Evolutionary conservation across 2,113 vertebrate species (phyloP).

Genomic region (Thunnus maccoyii): DNA sequence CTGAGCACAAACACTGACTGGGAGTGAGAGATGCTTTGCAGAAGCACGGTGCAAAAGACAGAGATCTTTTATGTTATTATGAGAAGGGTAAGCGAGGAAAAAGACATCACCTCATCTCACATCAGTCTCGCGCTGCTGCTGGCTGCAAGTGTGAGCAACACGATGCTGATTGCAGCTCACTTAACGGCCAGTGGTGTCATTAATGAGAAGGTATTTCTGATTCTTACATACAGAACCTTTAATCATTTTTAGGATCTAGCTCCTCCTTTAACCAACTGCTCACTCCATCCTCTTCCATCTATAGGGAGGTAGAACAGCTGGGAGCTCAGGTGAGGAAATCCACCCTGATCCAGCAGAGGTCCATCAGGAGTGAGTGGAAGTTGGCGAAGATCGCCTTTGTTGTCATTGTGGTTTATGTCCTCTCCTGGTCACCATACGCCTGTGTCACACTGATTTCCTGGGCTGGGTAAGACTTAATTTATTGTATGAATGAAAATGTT

Average conservation of each 20-base stretch:
- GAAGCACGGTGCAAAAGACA: too few species aligned
- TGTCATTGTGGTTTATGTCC: slow-evolving; percentile 90
- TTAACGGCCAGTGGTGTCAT: too few species aligned
- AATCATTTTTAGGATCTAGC: not conserved
- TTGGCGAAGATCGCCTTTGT: slow-evolving; percentile 93
- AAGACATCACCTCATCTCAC: too few species aligned
- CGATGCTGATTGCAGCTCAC: too few species aligned
- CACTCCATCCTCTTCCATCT: not conserved
- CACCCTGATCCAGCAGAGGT: slow-evolving; percentile 79
- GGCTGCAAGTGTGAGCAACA: too few species aligned
- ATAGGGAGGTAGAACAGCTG: slow-evolving; percentile 87
- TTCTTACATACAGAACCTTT: too few species aligned
- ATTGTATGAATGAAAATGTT: not conserved
- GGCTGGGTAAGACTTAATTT: slow-evolving; percentile 86
- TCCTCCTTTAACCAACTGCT: not conserved
- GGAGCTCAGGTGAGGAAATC: slow-evolving; percentile 84
- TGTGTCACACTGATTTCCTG: slow-evolving; percentile 92
- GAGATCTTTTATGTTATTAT: too few species aligned
- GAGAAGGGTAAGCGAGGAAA: too few species aligned
- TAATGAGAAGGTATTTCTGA: too few species aligned
- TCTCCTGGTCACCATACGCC: slow-evolving; percentile 96
- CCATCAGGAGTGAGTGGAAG: slow-evolving; percentile 93
- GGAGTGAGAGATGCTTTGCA: too few species aligned
- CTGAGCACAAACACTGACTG: too few species aligned
- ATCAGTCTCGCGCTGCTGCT: too few species aligned